These are phyloP conservation scores for Rhimphoctona megacephalus DNA, from an alignment of 2,888 invertebrate genomes.

Conservation along the genomic window DNA sequence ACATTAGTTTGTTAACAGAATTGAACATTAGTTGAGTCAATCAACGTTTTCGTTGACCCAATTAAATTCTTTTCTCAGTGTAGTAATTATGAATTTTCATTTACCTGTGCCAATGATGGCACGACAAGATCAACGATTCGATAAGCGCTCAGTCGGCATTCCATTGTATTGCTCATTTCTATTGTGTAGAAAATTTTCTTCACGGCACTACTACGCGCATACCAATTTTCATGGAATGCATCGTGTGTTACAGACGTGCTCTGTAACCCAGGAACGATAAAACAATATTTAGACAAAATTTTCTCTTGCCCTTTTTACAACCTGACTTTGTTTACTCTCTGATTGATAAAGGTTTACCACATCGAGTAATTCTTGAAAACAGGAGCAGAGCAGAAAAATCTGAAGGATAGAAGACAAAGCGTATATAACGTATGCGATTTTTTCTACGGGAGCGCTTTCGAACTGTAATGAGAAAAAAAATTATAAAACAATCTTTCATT, in stretches of 20 bases:
- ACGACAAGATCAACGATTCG: slow-evolving; percentile 66
- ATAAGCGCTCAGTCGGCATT: slow-evolving; percentile 68
- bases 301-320: background rate
- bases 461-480: slow-evolving; percentile 27
- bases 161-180: slow-evolving; percentile 66
- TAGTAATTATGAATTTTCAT: background rate
- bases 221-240: slow-evolving; percentile 72
- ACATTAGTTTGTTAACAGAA: no score
- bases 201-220: slow-evolving; percentile 36
- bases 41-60: background rate
- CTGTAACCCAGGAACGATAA: slow-evolving; percentile 54
- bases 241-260: slow-evolving; percentile 69
- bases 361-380: slow-evolving; percentile 74
- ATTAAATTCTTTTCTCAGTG: background rate
- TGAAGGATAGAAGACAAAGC: slow-evolving; percentile 69
- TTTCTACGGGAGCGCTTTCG: slow-evolving; percentile 48
- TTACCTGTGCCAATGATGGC: slow-evolving; percentile 68
- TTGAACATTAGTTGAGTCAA: background rate
- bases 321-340: background rate
- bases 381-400: slow-evolving; percentile 75
- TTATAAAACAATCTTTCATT: background rate
- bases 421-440: slow-evolving; percentile 62
- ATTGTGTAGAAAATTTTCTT: slow-evolving; percentile 63
- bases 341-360: slow-evolving; percentile 67
- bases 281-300: background rate